These are phyloP conservation scores for Dermatemys mawii DNA, from an alignment of 2,113 vertebrate genomes.

Conservation along the genomic window DNA sequence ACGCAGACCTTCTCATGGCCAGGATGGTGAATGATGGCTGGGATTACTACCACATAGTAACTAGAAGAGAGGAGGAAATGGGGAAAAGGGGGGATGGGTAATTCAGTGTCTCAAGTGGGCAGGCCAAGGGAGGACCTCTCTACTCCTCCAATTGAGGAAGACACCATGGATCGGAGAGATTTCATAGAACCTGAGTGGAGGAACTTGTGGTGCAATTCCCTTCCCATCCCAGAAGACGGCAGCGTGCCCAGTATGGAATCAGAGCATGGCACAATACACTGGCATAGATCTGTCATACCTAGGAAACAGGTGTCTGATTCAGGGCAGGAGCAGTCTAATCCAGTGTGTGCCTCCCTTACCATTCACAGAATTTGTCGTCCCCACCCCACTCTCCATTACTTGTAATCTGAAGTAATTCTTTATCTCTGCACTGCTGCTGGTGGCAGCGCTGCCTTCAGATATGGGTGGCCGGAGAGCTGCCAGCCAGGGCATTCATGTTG, in stretches of 20 bases:
- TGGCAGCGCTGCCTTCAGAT: too few species aligned
- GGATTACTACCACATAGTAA: slow-evolving; percentile 53
- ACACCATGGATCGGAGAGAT: slow-evolving; percentile 1
- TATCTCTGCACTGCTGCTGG: too few species aligned
- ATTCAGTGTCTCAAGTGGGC: slow-evolving; percentile 1
- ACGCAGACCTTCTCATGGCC: slow-evolving; percentile 47
- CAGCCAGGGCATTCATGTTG: too few species aligned
- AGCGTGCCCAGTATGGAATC: not conserved
- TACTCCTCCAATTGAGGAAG: slow-evolving; percentile 19
- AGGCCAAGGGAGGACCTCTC: slow-evolving; percentile 30
- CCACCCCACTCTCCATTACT: too few species aligned
- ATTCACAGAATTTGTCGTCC: too few species aligned
- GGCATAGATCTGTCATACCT: not conserved
- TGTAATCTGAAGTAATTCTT: too few species aligned
- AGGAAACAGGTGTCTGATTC: not conserved
- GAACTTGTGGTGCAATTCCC: not conserved
- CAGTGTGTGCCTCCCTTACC: too few species aligned
- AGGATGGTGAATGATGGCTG: slow-evolving; percentile 42
- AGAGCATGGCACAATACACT: not conserved
- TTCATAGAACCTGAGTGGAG: not conserved
- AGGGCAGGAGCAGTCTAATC: not conserved
- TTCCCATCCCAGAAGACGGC: not conserved
- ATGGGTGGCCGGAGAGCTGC: too few species aligned
- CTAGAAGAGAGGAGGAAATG: slow-evolving; percentile 8
- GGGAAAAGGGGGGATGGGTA: slow-evolving; percentile 15